Evolutionary conservation across 2,113 vertebrate species (phyloP).

Genomic region (Callithrix jacchus): DNA sequence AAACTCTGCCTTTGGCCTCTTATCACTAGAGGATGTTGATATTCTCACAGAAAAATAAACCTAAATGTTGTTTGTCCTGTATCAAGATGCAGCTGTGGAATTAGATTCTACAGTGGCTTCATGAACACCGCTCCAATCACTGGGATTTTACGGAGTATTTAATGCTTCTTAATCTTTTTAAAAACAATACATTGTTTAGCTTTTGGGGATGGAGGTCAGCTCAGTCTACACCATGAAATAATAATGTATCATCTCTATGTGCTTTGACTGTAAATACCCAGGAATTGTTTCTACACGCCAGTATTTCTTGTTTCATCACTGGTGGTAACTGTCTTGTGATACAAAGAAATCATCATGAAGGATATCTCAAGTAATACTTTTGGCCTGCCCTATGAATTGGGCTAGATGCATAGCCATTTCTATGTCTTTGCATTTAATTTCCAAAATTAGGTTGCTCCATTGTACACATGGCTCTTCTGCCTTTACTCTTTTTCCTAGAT

Average conservation of each 20-base stretch:
- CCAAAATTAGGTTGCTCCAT: neutral
- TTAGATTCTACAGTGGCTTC: neutral
- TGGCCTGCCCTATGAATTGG: neutral
- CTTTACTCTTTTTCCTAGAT: neutral
- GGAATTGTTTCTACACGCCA: neutral
- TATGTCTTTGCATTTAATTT: neutral
- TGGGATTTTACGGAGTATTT: neutral
- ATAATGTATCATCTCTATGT: neutral
- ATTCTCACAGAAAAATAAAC: neutral
- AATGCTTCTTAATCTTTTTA: neutral
- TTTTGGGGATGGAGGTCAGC: neutral
- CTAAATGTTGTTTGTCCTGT: accelerated
- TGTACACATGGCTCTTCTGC: neutral
- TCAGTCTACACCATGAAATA: neutral
- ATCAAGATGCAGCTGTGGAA: neutral
- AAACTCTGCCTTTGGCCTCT: accelerated
- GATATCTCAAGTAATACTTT: neutral
- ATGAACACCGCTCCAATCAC: neutral
- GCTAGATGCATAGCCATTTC: neutral
- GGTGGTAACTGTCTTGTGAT: neutral
- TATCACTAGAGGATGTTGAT: accelerated
- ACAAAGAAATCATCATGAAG: neutral
- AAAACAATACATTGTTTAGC: neutral
- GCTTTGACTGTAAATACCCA: neutral
- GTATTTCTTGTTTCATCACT: neutral